Percentiles rank a stretch among this genome's conserved stretches.
Conservation (phyloP, 2,797 vertebrate species). For the Lepidocolaptes lacrymiger region DNA sequence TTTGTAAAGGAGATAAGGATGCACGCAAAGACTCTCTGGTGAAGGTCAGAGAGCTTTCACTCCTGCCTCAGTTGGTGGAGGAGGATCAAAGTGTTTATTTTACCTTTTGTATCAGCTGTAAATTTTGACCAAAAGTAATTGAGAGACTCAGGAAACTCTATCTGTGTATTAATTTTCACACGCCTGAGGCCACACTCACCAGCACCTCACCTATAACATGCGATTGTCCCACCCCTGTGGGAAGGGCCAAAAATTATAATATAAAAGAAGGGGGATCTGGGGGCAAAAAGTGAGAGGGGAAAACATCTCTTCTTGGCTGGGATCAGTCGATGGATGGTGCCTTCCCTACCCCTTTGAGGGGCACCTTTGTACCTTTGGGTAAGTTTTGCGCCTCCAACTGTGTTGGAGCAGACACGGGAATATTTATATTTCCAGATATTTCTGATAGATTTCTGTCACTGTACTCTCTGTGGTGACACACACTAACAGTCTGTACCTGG, state of each 20-base stretch:
- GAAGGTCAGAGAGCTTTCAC: neutral
- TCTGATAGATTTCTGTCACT: neutral
- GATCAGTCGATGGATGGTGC: fast-evolving
- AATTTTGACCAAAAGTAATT: neutral
- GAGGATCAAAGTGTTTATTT: neutral
- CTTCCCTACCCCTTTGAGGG: too few species aligned
- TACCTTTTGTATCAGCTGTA: neutral
- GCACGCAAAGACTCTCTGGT: neutral
- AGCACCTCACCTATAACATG: neutral
- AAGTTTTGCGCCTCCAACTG: neutral
- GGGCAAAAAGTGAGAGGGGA: too few species aligned
- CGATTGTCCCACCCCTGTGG: neutral
- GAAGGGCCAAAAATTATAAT: neutral
- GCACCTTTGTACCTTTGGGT: neutral
- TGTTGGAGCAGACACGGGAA: fast-evolving
- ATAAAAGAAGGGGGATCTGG: neutral
- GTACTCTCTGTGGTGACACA: neutral
- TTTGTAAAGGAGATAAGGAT: neutral
- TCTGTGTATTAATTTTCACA: neutral
- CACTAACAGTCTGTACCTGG: fast-evolving
- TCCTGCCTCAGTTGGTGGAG: neutral
- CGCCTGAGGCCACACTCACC: neutral
- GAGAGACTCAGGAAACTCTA: neutral
- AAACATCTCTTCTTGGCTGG: fast-evolving
- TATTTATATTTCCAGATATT: too few species aligned